A percentile compares a stretch with the other conserved stretches of the same genome.
Evolutionary conservation across 2,797 vertebrate species (phyloP).

Genomic region (Aeoliscus strigatus): DNA sequence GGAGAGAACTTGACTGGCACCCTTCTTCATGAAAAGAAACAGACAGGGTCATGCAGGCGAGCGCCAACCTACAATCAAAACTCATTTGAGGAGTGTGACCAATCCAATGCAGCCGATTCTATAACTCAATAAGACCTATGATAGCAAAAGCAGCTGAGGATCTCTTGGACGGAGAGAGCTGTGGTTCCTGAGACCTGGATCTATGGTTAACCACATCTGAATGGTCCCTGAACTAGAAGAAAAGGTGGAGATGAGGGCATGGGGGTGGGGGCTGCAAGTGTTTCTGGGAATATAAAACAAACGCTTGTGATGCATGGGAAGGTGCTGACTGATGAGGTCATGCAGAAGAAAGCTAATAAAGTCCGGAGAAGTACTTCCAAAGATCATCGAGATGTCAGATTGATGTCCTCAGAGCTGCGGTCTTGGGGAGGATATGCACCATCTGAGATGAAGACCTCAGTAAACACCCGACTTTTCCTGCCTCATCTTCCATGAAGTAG

Average conservation of each 20-base stretch:
- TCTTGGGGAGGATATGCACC: slow-evolving; percentile 46
- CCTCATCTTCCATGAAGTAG: slow-evolving; percentile 46
- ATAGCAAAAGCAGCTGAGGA: slow-evolving; percentile 45
- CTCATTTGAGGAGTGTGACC: slow-evolving; percentile 20
- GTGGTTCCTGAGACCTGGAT: slow-evolving; percentile 53
- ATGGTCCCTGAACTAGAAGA: slow-evolving; percentile 30
- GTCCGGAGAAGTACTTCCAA: slow-evolving; percentile 40
- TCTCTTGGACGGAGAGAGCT: slow-evolving; percentile 48
- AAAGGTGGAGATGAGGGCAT: slow-evolving; percentile 34
- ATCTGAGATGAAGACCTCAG: slow-evolving; percentile 52
- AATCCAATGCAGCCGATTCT: slow-evolving; percentile 8
- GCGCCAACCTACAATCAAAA: slow-evolving; percentile 18
- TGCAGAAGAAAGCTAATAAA: slow-evolving; percentile 57
- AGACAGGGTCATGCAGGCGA: slow-evolving; percentile 1
- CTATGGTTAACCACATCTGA: slow-evolving; percentile 65
- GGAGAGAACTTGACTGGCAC: slow-evolving; percentile 26
- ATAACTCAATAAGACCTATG: slow-evolving; percentile 22
- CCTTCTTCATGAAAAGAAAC: slow-evolving; percentile 33
- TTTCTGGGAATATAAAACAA: slow-evolving; percentile 64
- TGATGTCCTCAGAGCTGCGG: slow-evolving; percentile 42
- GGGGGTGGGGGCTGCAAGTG: slow-evolving; percentile 32
- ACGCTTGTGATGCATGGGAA: slow-evolving; percentile 51
- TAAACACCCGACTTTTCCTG: slow-evolving; percentile 56
- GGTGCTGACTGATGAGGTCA: slow-evolving; percentile 63
- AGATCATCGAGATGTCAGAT: slow-evolving; percentile 53